These are phyloP conservation scores for Caprella mutica DNA, from an alignment of 2,888 invertebrate genomes.

Conservation along the genomic window DNA sequence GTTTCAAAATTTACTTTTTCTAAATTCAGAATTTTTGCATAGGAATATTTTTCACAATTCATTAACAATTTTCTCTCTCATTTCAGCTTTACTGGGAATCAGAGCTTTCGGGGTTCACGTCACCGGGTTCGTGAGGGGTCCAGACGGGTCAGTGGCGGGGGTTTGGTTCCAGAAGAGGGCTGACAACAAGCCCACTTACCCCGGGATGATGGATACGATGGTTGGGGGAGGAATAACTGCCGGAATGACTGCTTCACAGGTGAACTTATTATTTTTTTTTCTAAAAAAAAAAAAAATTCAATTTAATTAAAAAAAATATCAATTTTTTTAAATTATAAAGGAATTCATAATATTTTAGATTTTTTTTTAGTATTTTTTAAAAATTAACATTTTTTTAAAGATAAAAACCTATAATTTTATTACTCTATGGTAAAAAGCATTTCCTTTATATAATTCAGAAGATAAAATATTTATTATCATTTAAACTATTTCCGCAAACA, in stretches of 20 bases:
- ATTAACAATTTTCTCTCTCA: constrained; percentile 3
- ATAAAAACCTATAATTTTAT: too few species aligned
- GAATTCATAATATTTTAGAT: not conserved
- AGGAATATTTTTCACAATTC: too few species aligned
- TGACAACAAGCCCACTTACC: constrained; percentile 86
- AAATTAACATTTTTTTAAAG: constrained; percentile 4
- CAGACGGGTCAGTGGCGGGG: constrained; percentile 59
- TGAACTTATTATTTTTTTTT: too few species aligned
- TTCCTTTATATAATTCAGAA: too few species aligned
- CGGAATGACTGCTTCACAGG: constrained; percentile 17
- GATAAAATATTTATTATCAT: too few species aligned
- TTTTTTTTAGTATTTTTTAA: not conserved
- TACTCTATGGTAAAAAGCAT: too few species aligned
- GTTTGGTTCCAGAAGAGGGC: constrained; percentile 88
- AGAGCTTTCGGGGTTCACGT: constrained; percentile 89
- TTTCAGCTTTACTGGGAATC: constrained; percentile 68
- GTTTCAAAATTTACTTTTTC: too few species aligned
- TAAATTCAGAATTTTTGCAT: too few species aligned
- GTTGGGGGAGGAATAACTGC: constrained; percentile 32
- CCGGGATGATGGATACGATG: constrained; percentile 88
- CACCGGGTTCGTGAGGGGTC: constrained; percentile 79
- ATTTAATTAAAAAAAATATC: too few species aligned
- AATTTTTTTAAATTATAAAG: too few species aligned
- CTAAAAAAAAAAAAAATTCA: too few species aligned
- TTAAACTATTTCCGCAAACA: too few species aligned